Base-by-base conservation (phyloP, 2,888 invertebrate genomes). In the Sminthurinus aureus region DNA sequence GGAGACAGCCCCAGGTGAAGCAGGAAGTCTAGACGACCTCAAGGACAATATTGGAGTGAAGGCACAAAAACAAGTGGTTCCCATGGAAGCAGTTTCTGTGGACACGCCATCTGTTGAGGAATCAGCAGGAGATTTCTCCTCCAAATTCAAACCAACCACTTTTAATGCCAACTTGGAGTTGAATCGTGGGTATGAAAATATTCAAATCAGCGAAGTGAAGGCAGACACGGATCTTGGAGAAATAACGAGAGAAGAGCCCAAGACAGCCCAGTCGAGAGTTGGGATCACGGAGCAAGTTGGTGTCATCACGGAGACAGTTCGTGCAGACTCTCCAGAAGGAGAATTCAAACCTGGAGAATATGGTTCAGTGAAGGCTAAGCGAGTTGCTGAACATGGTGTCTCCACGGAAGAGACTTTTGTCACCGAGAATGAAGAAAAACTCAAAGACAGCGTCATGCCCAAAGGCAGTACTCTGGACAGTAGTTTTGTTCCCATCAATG, bases 271-370 rank as follows among this genome's bases (percentile, higher is more conserved):
- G 24, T 52, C 84, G 0, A 78, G 73, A 50, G 71, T 83, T 38
- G 64, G 51, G 13, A 18, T 84, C 6, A 76, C 83, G 3, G 79
- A 83, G 24, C 83, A 75, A n/a, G 75, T 52, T 15, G 69, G 77
- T 50, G 24, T 83, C 12, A 20, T 38, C 9, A 74, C 81, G 0
- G 79, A 83, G n/a, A 80, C 26, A 24, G 83, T 83, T 2, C 11
- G 76, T 20, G 81, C 83, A 9, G 76, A 69, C 18, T n/a, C 69
- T 20, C 75, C 24, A 20, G 81, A 81, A 58, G 15, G 50, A 50
- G 84, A 81, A 38, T 81, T 84, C 51, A 77, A 77, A 26, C 69
- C 80, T 0, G 81, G 76, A 12, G 84, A 84, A 64, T 78, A 69
- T 69, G 79, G 73, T 38, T 71, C 20, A 58, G 74, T 66, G 26